Conservation (phyloP, 2,113 vertebrate species). For the Agelaius phoeniceus region DNA sequence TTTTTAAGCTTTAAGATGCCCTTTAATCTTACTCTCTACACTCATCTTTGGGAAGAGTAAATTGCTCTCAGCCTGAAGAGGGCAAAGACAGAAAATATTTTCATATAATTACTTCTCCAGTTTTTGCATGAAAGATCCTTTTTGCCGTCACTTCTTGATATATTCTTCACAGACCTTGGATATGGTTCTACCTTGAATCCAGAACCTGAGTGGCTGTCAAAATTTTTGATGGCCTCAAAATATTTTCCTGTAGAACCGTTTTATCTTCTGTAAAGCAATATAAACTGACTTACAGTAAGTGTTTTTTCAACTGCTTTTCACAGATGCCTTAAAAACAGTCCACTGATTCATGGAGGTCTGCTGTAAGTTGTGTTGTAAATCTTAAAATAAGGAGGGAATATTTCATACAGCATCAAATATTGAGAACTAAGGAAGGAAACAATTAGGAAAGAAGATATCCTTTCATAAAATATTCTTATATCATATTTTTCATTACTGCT, state of each 20-base stretch:
- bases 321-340: not conserved
- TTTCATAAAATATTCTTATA: not conserved
- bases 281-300: not conserved
- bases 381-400: not conserved
- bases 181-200: not conserved
- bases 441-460: not conserved
- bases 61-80: not conserved
- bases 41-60: not conserved
- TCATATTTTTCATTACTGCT: not conserved
- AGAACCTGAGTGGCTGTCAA: not conserved
- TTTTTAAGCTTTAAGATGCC: not conserved
- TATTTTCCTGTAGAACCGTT: not conserved
- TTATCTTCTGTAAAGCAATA: not conserved
- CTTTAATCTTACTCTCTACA: not conserved
- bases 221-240: not conserved
- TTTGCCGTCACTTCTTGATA: not conserved
- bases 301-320: not conserved
- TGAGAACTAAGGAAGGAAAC: not conserved
- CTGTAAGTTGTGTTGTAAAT: not conserved
- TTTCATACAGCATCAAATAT: not conserved
- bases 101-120: not conserved
- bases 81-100: not conserved
- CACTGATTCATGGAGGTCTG: not conserved
- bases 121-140: not conserved
- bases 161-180: not conserved